Base-by-base conservation (phyloP, 1,140 invertebrate genomes). In the Caenorhabditis brenneri region DNA sequence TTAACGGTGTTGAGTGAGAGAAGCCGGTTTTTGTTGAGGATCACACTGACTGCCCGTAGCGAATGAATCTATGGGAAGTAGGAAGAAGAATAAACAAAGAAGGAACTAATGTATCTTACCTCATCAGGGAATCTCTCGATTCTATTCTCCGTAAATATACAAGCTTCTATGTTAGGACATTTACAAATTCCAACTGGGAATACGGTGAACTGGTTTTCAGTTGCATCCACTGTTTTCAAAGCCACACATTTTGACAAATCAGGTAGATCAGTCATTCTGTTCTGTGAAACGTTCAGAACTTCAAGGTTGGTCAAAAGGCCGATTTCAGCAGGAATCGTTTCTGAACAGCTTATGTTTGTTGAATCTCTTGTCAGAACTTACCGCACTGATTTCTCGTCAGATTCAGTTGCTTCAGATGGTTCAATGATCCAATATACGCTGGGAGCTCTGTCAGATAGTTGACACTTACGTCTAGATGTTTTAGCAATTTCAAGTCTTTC, bases 21-120 rank as follows among this genome's bases (percentile, higher is more conserved):
- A 74, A 74, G 65, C 65, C 65, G 65, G 65, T 74, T 74, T 74
- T 74, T 74, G 36, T 74, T 74, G 33, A 74, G 65, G 65, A 74
- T 74, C 36, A 74, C 15, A 29, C 65, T 74, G 22, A 42, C 33
- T 24, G 65, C 65, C 36, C 36, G 65, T 24, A 74, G 65, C 3
- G 65, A 74, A 46, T 74, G 65, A 74, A 74, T 74, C 65, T 74
- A 16, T 42, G 49, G n/a, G n/a, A 19, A 0, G 2, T 22, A 55
- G 24, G 22, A 55, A 9, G 53, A 10, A 2, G 0, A 10, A 2
- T 4, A 29, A 55, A 1, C 24, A 46, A n/a, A n/a, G n/a, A n/a
- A n/a, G n/a, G n/a, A n/a, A n/a, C n/a, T n/a, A n/a, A n/a, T n/a
- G n/a, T 58, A 7, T 3, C 65, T 42, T 24, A 74, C 65, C n/a